Evolutionary conservation across 2,113 vertebrate genomes (phyloP).

Genomic region (Nesoenas mayeri): DNA sequence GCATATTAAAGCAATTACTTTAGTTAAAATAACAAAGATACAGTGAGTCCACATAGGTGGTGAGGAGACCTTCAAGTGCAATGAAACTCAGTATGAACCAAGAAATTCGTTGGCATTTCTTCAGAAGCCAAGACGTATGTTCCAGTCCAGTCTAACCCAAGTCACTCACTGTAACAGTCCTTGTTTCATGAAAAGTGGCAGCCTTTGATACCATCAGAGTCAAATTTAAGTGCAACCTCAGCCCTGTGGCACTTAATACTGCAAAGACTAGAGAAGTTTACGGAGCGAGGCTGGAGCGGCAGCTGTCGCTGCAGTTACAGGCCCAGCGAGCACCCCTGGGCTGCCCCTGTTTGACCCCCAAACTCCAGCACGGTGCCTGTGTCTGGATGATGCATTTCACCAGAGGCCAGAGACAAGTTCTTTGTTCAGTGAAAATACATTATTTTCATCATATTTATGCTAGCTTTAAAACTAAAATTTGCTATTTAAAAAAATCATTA

Average conservation of each 20-base stretch:
- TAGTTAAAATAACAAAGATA: background rate
- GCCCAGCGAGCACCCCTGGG: background rate
- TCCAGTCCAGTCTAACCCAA: background rate
- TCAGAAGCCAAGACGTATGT: background rate
- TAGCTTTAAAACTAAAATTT: background rate
- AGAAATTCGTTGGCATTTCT: background rate
- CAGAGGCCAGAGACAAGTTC: background rate
- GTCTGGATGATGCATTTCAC: background rate
- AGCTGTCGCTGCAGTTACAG: accelerated
- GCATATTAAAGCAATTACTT: constrained; percentile 30
- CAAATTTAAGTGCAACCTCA: background rate
- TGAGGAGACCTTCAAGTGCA: background rate
- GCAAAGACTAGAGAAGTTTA: background rate
- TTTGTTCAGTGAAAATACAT: background rate
- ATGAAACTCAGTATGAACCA: background rate
- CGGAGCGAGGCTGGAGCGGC: background rate
- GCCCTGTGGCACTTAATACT: background rate
- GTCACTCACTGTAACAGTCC: background rate
- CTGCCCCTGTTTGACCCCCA: background rate
- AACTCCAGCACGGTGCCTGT: accelerated
- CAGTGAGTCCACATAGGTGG: background rate
- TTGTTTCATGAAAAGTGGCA: background rate
- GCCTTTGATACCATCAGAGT: background rate
- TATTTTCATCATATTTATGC: background rate
- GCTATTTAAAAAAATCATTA: background rate